A percentile compares a stretch with the other conserved stretches of the same genome.
Evolutionary conservation across 2,888 invertebrate species (phyloP).

Genomic region (Brenthis daphne): DNA sequence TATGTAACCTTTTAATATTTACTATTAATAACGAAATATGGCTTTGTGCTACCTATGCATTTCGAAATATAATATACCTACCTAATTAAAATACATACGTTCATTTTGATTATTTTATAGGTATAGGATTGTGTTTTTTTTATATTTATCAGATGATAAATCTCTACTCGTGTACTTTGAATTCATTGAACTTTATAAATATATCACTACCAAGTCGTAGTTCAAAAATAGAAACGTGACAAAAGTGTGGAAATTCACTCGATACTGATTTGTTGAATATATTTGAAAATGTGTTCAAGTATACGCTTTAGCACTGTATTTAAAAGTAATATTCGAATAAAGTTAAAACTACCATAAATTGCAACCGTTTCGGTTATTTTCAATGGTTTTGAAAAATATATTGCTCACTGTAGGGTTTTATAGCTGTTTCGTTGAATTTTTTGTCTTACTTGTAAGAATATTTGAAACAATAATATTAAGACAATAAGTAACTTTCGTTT

Average conservation of each 20-base stretch:
- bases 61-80: too few relatives aligned
- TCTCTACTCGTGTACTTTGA: too few relatives aligned
- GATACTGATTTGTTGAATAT: slow-evolving; percentile 37
- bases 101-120: neutral
- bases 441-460: neutral
- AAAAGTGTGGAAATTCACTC: slow-evolving; percentile 36
- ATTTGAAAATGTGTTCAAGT: slow-evolving; percentile 31
- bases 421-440: neutral
- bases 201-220: slow-evolving; percentile 1
- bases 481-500: slow-evolving; percentile 54
- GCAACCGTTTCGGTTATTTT: slow-evolving; percentile 33
- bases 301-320: slow-evolving; percentile 9
- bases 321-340: slow-evolving; percentile 22
- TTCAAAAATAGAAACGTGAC: slow-evolving; percentile 23
- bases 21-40: too few relatives aligned
- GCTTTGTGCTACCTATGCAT: too few relatives aligned
- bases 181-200: too few relatives aligned
- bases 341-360: slow-evolving; percentile 25
- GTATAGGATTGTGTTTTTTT: too few relatives aligned
- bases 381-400: slow-evolving; percentile 20
- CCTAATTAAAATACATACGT: neutral
- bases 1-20: too few relatives aligned
- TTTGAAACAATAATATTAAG: slow-evolving; percentile 39
- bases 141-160: too few relatives aligned
- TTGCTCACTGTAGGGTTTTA: neutral